Conservation (phyloP, 2,888 invertebrate species). For the Eucera pruinosa region DNA sequence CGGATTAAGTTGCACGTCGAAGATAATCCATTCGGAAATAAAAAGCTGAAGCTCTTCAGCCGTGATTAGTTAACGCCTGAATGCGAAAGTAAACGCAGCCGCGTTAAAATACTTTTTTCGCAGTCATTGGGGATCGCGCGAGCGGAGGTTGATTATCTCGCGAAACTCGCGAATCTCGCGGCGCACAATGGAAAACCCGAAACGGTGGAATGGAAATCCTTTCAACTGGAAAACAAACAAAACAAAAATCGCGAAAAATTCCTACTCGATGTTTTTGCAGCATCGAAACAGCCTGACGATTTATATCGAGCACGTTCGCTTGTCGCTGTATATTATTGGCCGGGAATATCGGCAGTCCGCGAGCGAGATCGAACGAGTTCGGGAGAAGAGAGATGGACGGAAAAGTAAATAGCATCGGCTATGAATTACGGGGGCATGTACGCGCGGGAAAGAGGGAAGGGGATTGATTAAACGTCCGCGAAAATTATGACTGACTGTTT, state of each 20-base stretch:
- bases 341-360: constrained; percentile 23
- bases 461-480: constrained; percentile 75
- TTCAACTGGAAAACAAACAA: too few relatives aligned
- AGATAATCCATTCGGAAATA: too few relatives aligned
- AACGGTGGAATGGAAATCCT: too few relatives aligned
- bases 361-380: neutral
- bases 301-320: constrained; percentile 22
- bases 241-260: neutral
- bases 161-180: too few relatives aligned
- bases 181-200: too few relatives aligned
- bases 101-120: too few relatives aligned
- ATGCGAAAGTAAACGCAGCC: too few relatives aligned
- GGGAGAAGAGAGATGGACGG: constrained; percentile 1
- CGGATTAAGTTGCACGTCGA: too few relatives aligned
- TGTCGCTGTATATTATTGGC: constrained; percentile 35
- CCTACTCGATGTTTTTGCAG: neutral
- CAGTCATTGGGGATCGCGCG: too few relatives aligned
- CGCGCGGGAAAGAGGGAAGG: constrained; percentile 2
- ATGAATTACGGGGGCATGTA: constrained; percentile 55
- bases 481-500: constrained; percentile 76
- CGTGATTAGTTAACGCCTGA: too few relatives aligned
- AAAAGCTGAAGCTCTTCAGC: too few relatives aligned
- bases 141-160: too few relatives aligned
- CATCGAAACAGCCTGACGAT: constrained; percentile 11
- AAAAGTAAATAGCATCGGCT: constrained; percentile 43